Evolutionary conservation across 1,140 invertebrate species (phyloP).

Genomic region (Phthorimaea operculella): DNA sequence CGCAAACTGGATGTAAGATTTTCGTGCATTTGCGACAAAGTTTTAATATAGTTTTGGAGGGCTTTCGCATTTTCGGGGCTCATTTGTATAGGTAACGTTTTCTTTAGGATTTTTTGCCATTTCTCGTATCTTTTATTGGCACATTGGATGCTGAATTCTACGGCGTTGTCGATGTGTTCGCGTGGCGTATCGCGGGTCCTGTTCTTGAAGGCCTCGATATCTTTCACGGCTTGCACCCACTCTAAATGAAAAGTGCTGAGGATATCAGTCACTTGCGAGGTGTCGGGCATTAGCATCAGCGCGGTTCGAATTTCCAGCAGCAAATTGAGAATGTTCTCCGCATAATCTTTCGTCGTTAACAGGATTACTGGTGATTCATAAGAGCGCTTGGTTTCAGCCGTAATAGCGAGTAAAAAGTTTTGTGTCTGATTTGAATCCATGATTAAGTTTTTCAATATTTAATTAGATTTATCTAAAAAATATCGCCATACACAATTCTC

Average conservation of each 20-base stretch:
- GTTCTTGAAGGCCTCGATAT: conserved; percentile 10
- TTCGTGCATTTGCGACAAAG: conserved; percentile 11
- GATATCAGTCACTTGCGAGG: conserved; percentile 4
- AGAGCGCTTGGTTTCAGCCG: conserved; percentile 13
- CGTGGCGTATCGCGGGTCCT: conserved; percentile 9
- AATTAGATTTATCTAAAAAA: no score
- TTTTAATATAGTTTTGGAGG: conserved; percentile 7
- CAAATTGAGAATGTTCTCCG: conserved; percentile 4
- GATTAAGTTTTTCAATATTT: neutral
- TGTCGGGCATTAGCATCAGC: neutral
- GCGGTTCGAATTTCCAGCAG: conserved; percentile 6
- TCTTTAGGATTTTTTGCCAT: conserved; percentile 5
- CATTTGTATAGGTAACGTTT: neutral
- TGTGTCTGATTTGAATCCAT: conserved; percentile 13
- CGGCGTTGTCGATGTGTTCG: conserved; percentile 9
- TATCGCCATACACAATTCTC: no score
- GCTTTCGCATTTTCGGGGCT: conserved; percentile 1
- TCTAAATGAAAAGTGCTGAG: conserved; percentile 9
- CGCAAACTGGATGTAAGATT: conserved; percentile 1
- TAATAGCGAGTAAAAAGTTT: conserved; percentile 12
- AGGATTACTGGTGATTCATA: conserved; percentile 16
- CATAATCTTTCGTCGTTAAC: conserved; percentile 17
- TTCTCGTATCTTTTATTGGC: neutral
- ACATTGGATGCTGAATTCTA: conserved; percentile 12
- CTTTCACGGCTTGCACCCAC: conserved; percentile 15